These are phyloP conservation scores for Fukomys damarensis DNA, from an alignment of 2,113 vertebrate species.

Conservation along the genomic window DNA sequence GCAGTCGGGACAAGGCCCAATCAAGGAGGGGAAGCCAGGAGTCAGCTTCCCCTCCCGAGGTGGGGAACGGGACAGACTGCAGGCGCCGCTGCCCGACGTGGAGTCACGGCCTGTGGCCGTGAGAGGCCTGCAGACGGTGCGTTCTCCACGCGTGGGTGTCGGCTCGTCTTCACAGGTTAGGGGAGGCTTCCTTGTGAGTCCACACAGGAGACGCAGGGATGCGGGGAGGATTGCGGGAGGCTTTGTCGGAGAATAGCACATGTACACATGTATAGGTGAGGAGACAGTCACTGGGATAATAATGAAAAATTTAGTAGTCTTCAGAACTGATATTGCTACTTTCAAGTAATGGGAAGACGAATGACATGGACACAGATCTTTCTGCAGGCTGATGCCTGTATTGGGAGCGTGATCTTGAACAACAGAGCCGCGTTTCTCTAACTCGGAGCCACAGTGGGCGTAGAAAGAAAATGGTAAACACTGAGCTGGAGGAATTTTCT, in stretches of 20 bases:
- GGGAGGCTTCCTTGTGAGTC: not conserved
- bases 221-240: not conserved
- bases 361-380: not conserved
- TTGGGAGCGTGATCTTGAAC: not conserved
- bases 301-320: not conserved
- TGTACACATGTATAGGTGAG: not conserved
- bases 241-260: not conserved
- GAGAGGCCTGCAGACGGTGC: not conserved
- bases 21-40: not conserved
- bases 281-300: not conserved
- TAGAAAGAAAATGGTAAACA: constrained; percentile 9
- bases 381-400: not conserved
- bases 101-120: not conserved
- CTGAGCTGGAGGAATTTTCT: constrained; percentile 36
- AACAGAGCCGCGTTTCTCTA: not conserved
- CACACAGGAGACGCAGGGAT: not conserved
- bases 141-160: no score
- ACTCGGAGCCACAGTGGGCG: not conserved
- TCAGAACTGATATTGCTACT: not conserved
- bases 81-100: not conserved
- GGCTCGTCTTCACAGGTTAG: not conserved
- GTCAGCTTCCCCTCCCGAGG: not conserved
- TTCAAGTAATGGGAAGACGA: not conserved
- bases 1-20: not conserved
- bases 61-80: not conserved